These are phyloP conservation scores for Micrastur ruficollis DNA, from an alignment of 2,797 vertebrate genomes.

Conservation along the genomic window DNA sequence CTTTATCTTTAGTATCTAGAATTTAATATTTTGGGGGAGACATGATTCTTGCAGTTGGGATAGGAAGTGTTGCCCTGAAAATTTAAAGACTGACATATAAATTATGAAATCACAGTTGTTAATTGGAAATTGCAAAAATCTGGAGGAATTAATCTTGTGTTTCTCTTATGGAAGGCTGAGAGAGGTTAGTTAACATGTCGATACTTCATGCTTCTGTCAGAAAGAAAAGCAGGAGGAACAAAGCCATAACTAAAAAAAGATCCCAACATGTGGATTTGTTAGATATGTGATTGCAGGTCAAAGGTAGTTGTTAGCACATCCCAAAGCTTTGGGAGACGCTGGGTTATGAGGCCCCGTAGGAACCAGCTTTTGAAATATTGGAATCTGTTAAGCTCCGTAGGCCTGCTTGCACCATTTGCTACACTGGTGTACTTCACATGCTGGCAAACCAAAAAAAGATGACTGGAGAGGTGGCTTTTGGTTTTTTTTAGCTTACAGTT, in stretches of 20 bases:
- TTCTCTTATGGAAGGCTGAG: background rate
- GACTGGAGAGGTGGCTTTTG: background rate
- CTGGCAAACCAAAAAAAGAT: background rate
- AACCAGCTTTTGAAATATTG: background rate
- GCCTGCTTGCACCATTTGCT: background rate
- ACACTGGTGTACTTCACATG: rapidly evolving
- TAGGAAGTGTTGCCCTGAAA: background rate
- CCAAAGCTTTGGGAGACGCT: background rate
- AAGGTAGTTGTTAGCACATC: background rate
- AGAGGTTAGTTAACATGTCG: background rate
- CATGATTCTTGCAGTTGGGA: background rate
- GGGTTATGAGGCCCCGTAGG: background rate
- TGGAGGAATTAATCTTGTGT: background rate
- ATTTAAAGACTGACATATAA: background rate
- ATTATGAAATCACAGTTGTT: background rate
- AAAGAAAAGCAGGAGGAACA: background rate
- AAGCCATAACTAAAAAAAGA: background rate
- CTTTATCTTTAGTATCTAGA: background rate
- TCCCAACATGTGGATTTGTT: background rate
- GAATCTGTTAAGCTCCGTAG: background rate
- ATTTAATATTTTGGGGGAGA: background rate
- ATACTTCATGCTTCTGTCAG: background rate
- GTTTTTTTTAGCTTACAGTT: background rate
- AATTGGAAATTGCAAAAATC: background rate
- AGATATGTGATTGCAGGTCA: background rate